These are phyloP conservation scores for Hemibagrus wyckioides DNA, from an alignment of 2,113 vertebrate genomes.

Conservation along the genomic window DNA sequence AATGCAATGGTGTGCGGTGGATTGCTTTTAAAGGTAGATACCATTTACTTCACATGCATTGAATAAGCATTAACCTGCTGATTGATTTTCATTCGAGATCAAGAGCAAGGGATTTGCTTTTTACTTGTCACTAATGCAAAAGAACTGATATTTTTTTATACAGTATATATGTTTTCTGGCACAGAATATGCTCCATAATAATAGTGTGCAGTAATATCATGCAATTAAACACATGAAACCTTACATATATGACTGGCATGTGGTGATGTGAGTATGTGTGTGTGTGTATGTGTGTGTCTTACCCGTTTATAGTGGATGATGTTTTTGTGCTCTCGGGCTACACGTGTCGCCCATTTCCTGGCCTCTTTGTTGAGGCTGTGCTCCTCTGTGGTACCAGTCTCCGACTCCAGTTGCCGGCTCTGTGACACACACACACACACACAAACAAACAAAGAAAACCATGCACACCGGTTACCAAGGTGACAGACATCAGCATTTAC, in stretches of 20 bases:
- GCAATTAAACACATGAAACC: neutral
- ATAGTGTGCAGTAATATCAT: neutral
- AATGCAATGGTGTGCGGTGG: neutral
- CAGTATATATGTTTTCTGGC: neutral
- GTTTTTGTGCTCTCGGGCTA: constrained; percentile 94
- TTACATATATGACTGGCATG: neutral
- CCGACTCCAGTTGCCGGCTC: constrained; percentile 94
- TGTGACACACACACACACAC: constrained; percentile 57
- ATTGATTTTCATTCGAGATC: neutral
- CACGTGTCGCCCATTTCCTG: constrained; percentile 93
- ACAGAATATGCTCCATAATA: neutral
- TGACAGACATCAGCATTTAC: constrained; percentile 1
- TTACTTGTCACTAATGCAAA: too few species aligned
- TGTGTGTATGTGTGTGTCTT: constrained; percentile 47
- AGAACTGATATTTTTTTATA: too few species aligned
- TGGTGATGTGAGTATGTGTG: neutral
- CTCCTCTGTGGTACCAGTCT: constrained; percentile 93
- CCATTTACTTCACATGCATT: neutral
- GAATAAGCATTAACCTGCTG: neutral
- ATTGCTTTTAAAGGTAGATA: neutral
- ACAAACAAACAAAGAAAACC: constrained; percentile 7
- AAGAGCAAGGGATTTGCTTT: neutral
- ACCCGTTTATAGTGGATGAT: constrained; percentile 92
- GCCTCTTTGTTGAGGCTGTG: constrained; percentile 99
- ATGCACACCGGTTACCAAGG: neutral